Conservation (phyloP, 2,113 vertebrate genomes). For the Pteruthius melanotis region DNA sequence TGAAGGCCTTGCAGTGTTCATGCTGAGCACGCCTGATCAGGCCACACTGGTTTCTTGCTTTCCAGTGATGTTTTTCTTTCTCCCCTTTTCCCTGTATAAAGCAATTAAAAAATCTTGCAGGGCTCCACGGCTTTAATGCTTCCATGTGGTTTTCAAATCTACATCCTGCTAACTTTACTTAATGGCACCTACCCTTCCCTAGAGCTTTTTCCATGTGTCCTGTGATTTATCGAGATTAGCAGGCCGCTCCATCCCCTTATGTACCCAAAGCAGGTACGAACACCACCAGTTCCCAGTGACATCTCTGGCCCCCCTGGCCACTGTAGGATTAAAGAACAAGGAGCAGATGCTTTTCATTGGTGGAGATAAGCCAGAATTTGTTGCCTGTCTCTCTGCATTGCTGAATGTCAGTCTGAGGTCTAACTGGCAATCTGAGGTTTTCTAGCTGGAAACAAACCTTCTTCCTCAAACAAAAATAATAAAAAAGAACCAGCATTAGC, state of each 20-base stretch:
- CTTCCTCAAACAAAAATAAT: not conserved
- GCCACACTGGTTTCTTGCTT: fast-evolving
- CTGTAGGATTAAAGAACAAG: not conserved
- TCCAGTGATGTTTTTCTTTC: not conserved
- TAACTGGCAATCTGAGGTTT: not conserved
- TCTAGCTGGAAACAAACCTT: not conserved
- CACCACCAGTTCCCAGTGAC: not conserved
- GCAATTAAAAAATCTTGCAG: not conserved
- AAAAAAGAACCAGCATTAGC: not conserved
- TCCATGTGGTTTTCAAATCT: not conserved
- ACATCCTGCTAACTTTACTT: not conserved
- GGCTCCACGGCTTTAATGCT: not conserved
- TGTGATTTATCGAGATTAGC: not conserved
- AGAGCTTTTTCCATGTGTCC: not conserved
- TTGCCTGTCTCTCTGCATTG: not conserved
- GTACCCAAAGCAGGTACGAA: not conserved
- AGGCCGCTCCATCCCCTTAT: not conserved
- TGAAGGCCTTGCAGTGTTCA: not conserved
- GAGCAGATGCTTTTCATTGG: not conserved
- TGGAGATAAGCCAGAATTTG: not conserved
- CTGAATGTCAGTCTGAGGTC: not conserved
- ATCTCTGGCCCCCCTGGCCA: not conserved
- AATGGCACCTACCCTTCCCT: not conserved
- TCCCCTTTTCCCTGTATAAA: not conserved
- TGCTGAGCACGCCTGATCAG: not conserved